Evolutionary conservation across 2,888 invertebrate species (phyloP).

Genomic region (Lamellibrachia columna): DNA sequence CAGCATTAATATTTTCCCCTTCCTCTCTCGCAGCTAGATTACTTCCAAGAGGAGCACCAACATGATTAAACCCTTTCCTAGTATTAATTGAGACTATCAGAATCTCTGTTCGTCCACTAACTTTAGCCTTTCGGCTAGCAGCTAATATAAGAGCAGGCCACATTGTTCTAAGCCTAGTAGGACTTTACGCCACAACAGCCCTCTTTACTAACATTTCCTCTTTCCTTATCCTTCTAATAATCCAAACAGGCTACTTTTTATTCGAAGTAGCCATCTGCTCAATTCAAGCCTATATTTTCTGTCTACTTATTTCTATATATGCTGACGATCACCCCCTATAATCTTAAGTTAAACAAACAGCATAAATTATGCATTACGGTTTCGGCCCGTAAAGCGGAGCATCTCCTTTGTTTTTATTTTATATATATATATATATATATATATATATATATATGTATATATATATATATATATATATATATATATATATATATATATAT

Average conservation of each 20-base stretch:
- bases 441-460: conserved; percentile 22
- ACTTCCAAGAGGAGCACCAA: conserved; percentile 76
- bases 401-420: conserved; percentile 24
- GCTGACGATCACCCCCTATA: conserved; percentile 41
- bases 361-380: conserved; percentile 28
- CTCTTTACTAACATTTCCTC: conserved; percentile 21
- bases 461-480: conserved; percentile 26
- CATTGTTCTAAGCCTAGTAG: conserved; percentile 74
- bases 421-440: conserved; percentile 24
- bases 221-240: conserved; percentile 19
- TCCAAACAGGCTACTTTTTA: conserved; percentile 38
- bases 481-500: conserved; percentile 22
- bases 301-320: conserved; percentile 43
- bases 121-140: conserved; percentile 76
- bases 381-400: conserved; percentile 37
- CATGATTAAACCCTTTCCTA: conserved; percentile 76
- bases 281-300: conserved; percentile 49
- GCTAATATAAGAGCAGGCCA: conserved; percentile 84
- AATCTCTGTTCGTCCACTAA: conserved; percentile 77
- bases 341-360: conserved; percentile 20
- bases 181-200: conserved; percentile 46
- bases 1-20: conserved; percentile 74
- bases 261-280: conserved; percentile 47
- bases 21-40: conserved; percentile 76
- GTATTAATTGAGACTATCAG: conserved; percentile 80